Evolutionary conservation across 2,888 invertebrate species (phyloP).

Genomic region (Lamellibrachia columna): DNA sequence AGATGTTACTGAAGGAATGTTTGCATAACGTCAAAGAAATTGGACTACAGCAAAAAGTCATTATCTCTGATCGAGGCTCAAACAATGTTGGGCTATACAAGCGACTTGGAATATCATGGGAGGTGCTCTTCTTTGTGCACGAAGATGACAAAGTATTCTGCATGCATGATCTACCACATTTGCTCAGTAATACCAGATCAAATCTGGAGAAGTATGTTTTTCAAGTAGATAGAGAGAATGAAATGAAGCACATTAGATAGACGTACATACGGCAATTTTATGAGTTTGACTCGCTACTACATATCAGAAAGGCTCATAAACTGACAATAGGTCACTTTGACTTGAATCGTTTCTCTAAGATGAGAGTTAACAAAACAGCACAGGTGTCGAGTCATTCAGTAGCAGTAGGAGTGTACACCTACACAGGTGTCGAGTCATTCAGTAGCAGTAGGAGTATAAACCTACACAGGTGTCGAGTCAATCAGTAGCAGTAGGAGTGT

Average conservation of each 20-base stretch:
- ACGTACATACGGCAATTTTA: conserved; percentile 21
- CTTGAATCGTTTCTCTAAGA: too few relatives aligned
- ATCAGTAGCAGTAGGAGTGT: too few relatives aligned
- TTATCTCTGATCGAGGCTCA: conserved; percentile 34
- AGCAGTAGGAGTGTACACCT: conserved; percentile 23
- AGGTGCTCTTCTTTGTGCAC: conserved; percentile 26
- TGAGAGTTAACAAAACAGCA: conserved; percentile 27
- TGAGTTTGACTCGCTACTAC: not conserved
- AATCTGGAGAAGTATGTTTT: conserved; percentile 30
- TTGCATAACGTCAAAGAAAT: not conserved
- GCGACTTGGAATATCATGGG: conserved; percentile 23
- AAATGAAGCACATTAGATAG: conserved; percentile 18
- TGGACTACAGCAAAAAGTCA: conserved; percentile 21
- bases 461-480: too few relatives aligned
- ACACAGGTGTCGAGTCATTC: too few relatives aligned
- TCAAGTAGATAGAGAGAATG: not conserved
- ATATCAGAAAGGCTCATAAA: conserved; percentile 24
- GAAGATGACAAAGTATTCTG: conserved; percentile 23
- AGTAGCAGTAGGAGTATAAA: too few relatives aligned
- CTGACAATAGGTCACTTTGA: too few relatives aligned
- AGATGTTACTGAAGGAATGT: not conserved
- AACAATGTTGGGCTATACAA: conserved; percentile 28
- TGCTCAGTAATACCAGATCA: conserved; percentile 29
- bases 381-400: conserved; percentile 31
- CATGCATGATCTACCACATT: conserved; percentile 34